Base-by-base conservation (phyloP, 1,140 invertebrate genomes). In the Meloidogyne hapla region DNA sequence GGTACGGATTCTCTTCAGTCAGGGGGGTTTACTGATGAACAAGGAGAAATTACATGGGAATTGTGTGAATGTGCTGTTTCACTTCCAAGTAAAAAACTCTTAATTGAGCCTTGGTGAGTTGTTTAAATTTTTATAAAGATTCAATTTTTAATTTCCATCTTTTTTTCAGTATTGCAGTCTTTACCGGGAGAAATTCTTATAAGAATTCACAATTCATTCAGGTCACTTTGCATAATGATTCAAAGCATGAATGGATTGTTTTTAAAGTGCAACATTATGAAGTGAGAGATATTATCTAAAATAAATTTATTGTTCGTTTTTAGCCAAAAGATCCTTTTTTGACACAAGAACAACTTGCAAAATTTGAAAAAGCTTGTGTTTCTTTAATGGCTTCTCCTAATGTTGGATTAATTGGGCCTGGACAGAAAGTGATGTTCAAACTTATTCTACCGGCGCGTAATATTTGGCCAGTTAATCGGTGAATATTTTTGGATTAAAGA, bases 321-420 rank as follows among this genome's bases (percentile, higher is more conserved):
- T 56, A 56, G 48, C 48, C 48, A 56, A 56, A n/a, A n/a, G 48
- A 56, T 56, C 5, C 48, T 56, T 56, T 56, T 48, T 18, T 48
- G 18, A 6, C 48, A 56, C 18, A 18, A n/a, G 48, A 56, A 56
- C 48, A 56, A 56, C 48, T 56, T 56, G 18, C 18, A n/a, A 56
- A 56, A 56, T n/a, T 56, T 56, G 48, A 56, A 56, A 18, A n/a
- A n/a, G 48, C 48, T 1, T 56, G 12, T 56, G 48, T 56, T 9
- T 8, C 4, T 56, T 56, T 56, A 56, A n/a, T 56, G 18, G 48
- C 48, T 56, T 56, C 48, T 56, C 48, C 48, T 6, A 56, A 56
- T 56, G 48, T 56, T 56, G 48, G 48, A 56, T 56, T 56, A 56
- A 56, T 56, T 56, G 48, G 48, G 48, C 48, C 48, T 56, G 48